phyloP scores from a whole-genome alignment of 2,797 vertebrate species.

The Artibeus jamaicensis region DNA sequence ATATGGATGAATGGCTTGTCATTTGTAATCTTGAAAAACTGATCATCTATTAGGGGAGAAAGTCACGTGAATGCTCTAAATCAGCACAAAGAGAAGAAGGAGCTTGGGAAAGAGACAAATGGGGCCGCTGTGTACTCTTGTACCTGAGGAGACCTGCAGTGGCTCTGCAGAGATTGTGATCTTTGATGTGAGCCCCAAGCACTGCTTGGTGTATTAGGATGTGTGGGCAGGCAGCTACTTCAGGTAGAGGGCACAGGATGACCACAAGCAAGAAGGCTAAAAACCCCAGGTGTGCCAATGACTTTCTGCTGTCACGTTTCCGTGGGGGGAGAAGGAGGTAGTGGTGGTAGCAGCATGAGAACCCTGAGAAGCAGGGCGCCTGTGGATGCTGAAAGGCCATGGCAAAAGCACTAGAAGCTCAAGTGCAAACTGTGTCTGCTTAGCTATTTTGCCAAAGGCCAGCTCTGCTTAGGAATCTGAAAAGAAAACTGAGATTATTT shows the following conservation, averaged over 20 bases:
- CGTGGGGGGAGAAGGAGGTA: fast-evolving
- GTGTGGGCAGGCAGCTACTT: background rate
- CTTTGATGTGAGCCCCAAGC: background rate
- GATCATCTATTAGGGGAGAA: background rate
- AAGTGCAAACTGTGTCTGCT: background rate
- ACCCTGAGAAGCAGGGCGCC: background rate
- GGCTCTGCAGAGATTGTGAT: background rate
- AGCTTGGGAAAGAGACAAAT: background rate
- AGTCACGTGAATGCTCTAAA: background rate
- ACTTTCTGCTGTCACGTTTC: background rate
- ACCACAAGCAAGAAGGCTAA: background rate
- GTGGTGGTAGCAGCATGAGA: background rate
- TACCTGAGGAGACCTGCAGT: background rate
- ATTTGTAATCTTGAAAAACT: background rate
- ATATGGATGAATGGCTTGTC: background rate
- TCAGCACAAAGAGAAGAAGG: background rate
- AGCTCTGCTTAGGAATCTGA: constrained; percentile 28
- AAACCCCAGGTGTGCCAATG: background rate
- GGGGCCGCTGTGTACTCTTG: background rate
- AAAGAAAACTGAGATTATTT: constrained; percentile 68
- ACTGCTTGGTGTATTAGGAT: background rate
- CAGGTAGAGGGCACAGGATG: background rate
- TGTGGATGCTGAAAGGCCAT: background rate
- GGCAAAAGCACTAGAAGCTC: background rate
- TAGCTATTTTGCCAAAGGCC: constrained; percentile 44